Evolutionary conservation across 1,140 invertebrate species (phyloP).

Genomic region (Caenorhabditis inopinata): DNA sequence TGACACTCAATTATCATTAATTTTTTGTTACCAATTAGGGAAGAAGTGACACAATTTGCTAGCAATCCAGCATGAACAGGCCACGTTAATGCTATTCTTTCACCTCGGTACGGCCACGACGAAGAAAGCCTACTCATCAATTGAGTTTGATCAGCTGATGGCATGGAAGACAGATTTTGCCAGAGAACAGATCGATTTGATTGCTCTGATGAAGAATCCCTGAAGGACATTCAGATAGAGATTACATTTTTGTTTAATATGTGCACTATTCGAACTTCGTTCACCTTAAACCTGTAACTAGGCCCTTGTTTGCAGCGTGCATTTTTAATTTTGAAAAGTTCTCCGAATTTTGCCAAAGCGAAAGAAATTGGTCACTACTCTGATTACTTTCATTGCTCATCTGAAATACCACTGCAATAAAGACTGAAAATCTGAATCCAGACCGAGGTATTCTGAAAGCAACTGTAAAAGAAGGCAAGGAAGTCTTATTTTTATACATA

Average conservation of each 20-base stretch:
- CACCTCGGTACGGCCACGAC: slow-evolving; percentile 1
- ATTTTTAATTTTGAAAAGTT: not conserved
- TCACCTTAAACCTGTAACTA: not conserved
- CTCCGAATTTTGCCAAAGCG: not conserved
- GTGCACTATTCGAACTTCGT: not conserved
- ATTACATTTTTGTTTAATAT: too few species aligned
- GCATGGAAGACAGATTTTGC: slow-evolving; percentile 27
- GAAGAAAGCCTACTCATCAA: slow-evolving; percentile 24
- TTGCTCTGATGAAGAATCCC: not conserved
- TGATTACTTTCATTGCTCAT: not conserved
- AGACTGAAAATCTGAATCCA: too few species aligned
- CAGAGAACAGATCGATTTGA: slow-evolving; percentile 41
- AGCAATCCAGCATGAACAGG: slow-evolving; percentile 35
- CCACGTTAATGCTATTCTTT: slow-evolving; percentile 30
- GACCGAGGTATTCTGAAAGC: not conserved
- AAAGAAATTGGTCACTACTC: not conserved
- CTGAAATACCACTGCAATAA: too few species aligned
- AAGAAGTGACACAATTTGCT: slow-evolving; percentile 25
- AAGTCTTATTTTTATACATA: too few species aligned
- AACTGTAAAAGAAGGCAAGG: slow-evolving; percentile 66
- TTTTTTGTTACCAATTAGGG: not conserved
- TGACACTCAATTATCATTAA: not conserved
- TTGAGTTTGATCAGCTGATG: slow-evolving; percentile 26
- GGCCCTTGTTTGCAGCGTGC: not conserved
- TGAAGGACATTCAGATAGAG: not conserved